Evolutionary conservation across 30 jellyfish, hydroid and myxozoan species (phyloP), one percentile per base, ranked within the genome.

Genomic region (Hydra vulgaris): DNA sequence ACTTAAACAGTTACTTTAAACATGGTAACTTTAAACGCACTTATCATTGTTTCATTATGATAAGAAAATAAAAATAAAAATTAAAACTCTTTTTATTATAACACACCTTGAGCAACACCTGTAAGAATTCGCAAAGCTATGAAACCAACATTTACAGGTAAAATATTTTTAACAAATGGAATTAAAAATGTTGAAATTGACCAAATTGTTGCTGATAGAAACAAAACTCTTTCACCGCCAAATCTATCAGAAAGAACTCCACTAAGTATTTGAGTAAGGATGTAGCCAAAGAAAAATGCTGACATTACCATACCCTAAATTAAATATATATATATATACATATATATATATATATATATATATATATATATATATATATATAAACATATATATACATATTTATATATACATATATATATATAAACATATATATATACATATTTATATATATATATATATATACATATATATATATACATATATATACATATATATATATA

Each of bases 51-150:
- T n/a, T n/a, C n/a, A n/a, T n/a, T n/a, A n/a, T n/a, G n/a, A n/a
- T n/a, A n/a, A n/a, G n/a, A n/a, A n/a, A n/a, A n/a, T n/a, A n/a
- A n/a, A n/a, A n/a, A n/a, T n/a, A n/a, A n/a, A n/a, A n/a, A n/a
- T n/a, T n/a, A n/a, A n/a, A n/a, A n/a, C n/a, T n/a, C n/a, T n/a
- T n/a, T n/a, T n/a, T n/a, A n/a, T n/a, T n/a, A n/a, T n/a, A n/a
- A n/a, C n/a, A n/a, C n/a, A 54, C 98, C 98, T 73, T 92, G 98
- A 5, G 96, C 96, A 26, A 83, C 98, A 15, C 98, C 98, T 0
- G 98, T 78, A 74, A 92, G 22, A 69, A 87, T 86, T n/a, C 95
- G 84, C n/a, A 93, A 92, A 7, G 77, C 72, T 15, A 86, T 76
- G 53, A 92, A 92, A 19, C 94, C 94, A 61, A 77, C 54, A 7